These are phyloP conservation scores for Vesta saturnalis DNA, from an alignment of 2,888 invertebrate genomes.

Conservation along the genomic window DNA sequence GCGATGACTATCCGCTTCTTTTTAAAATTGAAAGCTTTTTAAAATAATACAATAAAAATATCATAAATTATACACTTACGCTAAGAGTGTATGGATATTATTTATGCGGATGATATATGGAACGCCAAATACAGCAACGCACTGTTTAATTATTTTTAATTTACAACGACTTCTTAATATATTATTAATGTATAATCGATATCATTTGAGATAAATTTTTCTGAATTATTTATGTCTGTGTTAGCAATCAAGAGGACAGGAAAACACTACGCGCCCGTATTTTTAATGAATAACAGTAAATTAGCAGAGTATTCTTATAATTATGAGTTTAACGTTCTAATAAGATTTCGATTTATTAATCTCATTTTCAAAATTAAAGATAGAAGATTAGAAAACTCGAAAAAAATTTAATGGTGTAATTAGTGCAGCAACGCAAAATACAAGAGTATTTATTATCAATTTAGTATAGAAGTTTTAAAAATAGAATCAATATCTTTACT, in stretches of 20 bases:
- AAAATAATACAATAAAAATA: constrained; percentile 35
- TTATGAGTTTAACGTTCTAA: constrained; percentile 6
- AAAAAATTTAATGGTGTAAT: not conserved
- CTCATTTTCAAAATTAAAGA: not conserved
- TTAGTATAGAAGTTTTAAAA: no score
- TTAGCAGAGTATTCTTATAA: constrained; percentile 11
- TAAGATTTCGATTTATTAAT: not conserved
- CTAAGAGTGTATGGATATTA: constrained; percentile 31
- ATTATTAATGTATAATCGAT: constrained; percentile 58
- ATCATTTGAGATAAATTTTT: constrained; percentile 53
- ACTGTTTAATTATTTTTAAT: constrained; percentile 60
- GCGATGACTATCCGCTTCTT: constrained; percentile 28
- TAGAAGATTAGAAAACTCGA: not conserved
- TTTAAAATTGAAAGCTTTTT: constrained; percentile 23
- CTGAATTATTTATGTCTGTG: constrained; percentile 31
- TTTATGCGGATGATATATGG: constrained; percentile 37
- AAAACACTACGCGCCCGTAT: constrained; percentile 15
- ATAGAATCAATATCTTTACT: no score
- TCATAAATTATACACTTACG: constrained; percentile 35
- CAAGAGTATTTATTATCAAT: no score
- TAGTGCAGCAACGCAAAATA: not conserved
- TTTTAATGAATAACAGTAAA: constrained; percentile 21
- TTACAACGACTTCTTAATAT: constrained; percentile 56
- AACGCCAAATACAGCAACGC: constrained; percentile 42
- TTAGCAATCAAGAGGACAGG: constrained; percentile 22